phyloP scores from a whole-genome alignment of 2,113 vertebrate species.

The Nerophis lumbriciformis region DNA sequence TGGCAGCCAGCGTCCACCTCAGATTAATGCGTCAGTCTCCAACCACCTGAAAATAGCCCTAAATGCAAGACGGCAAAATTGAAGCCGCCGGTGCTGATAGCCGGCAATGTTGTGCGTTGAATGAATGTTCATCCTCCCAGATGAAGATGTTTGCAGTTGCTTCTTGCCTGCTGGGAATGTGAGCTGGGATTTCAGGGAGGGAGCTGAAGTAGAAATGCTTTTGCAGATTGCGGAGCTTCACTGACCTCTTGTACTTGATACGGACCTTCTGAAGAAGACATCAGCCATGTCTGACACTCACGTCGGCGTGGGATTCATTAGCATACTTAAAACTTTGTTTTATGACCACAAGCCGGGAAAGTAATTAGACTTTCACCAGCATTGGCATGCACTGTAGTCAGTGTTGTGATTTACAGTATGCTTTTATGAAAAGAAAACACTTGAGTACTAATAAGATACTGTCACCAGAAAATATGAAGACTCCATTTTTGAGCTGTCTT shows the following conservation, averaged over 20 bases:
- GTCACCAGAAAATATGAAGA: no score
- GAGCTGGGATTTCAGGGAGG: no score
- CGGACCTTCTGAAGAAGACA: neutral
- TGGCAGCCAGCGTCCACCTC: conserved; percentile 16
- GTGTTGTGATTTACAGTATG: no score
- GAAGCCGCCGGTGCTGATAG: conserved; percentile 34
- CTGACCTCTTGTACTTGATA: neutral
- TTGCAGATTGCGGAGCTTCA: neutral
- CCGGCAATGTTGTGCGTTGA: conserved; percentile 31
- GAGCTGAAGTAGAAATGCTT: no score
- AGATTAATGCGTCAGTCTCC: conserved; percentile 33
- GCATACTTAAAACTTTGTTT: neutral
- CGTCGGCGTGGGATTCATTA: neutral
- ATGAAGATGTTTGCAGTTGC: conserved; percentile 15
- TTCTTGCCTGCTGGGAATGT: no score
- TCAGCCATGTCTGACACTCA: no score
- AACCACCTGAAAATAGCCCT: conserved; percentile 56
- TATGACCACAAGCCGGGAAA: neutral
- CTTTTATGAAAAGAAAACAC: neutral
- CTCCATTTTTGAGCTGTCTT: no score
- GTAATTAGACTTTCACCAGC: no score
- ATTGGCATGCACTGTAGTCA: no score
- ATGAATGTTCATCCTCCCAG: conserved; percentile 33
- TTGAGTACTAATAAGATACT: neutral
- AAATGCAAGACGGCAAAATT: conserved; percentile 51